Conservation (phyloP, 2,888 invertebrate species). For the Nomada hirtipes region DNA sequence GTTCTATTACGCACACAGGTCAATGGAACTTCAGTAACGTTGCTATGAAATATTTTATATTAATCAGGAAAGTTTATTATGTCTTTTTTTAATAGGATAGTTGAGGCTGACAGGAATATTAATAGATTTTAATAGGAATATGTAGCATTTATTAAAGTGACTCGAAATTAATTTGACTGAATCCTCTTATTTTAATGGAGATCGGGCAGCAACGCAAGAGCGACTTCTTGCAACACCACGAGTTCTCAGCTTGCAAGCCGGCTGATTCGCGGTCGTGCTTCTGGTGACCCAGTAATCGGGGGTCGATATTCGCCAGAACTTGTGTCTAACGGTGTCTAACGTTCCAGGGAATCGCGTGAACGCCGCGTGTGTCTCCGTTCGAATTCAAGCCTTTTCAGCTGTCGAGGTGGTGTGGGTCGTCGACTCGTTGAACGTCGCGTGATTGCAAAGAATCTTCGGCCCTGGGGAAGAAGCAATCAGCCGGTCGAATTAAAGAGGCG, state of each 20-base stretch:
- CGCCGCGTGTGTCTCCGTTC: conserved; percentile 30
- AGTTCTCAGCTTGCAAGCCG: conserved; percentile 5
- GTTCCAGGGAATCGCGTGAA: conserved; percentile 27
- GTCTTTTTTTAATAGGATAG: no score
- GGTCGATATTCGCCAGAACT: conserved; percentile 50
- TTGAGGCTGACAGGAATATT: no score
- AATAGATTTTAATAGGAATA: no score
- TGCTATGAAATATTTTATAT: background rate
- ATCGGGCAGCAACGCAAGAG: background rate
- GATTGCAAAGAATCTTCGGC: conserved; percentile 24
- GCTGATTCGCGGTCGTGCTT: conserved; percentile 29
- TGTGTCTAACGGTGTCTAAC: conserved; percentile 30
- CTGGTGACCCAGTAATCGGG: conserved; percentile 60
- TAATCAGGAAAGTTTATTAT: no score
- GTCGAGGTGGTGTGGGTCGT: conserved; percentile 19
- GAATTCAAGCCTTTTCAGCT: background rate
- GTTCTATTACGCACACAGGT: background rate
- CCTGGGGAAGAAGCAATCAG: conserved; percentile 19
- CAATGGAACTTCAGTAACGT: background rate
- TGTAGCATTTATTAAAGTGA: no score
- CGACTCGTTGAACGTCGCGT: conserved; percentile 31
- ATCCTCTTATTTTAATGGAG: no score
- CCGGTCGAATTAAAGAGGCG: conserved; percentile 15
- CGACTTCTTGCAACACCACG: background rate
- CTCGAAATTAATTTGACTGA: no score